Conservation (phyloP, 2,888 invertebrate species). For the Melieria crassipennis region DNA sequence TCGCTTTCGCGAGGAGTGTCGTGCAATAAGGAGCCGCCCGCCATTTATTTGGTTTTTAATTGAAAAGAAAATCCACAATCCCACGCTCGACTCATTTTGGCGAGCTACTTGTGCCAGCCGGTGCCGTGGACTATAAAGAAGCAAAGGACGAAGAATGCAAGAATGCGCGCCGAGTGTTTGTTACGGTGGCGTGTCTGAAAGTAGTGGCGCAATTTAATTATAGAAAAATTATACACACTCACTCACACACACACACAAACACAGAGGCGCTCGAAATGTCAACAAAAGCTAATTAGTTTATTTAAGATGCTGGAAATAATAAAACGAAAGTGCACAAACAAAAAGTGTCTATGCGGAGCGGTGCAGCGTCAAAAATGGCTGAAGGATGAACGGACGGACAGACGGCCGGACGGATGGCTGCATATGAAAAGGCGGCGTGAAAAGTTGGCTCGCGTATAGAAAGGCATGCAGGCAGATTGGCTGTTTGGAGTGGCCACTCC, state of each 20-base stretch:
- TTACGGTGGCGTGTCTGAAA: slow-evolving; percentile 9
- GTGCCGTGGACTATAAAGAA: neutral
- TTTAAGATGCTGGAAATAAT: slow-evolving; percentile 50
- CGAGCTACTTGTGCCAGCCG: slow-evolving; percentile 7
- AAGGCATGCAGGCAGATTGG: too few relatives aligned
- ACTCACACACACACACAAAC: too few relatives aligned
- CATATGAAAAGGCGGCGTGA: too few relatives aligned
- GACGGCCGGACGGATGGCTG: too few relatives aligned
- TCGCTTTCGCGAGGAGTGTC: too few relatives aligned
- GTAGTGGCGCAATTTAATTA: slow-evolving; percentile 25
- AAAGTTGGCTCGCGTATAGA: too few relatives aligned
- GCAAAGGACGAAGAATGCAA: neutral
- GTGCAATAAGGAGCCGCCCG: slow-evolving; percentile 21
- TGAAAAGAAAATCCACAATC: slow-evolving; percentile 26
- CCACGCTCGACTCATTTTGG: neutral
- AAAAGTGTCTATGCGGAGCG: neutral
- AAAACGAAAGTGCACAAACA: slow-evolving; percentile 40
- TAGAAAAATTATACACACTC: neutral
- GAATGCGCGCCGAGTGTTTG: neutral
- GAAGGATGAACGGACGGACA: too few relatives aligned
- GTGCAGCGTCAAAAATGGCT: too few relatives aligned
- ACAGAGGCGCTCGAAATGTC: slow-evolving; percentile 30
- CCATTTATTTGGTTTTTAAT: slow-evolving; percentile 26
- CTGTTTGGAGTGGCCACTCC: neutral
- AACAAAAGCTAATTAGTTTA: slow-evolving; percentile 50